Evolutionary conservation across 2,888 invertebrate genomes (phyloP).

Genomic region (Drosophila vallismaia): DNA sequence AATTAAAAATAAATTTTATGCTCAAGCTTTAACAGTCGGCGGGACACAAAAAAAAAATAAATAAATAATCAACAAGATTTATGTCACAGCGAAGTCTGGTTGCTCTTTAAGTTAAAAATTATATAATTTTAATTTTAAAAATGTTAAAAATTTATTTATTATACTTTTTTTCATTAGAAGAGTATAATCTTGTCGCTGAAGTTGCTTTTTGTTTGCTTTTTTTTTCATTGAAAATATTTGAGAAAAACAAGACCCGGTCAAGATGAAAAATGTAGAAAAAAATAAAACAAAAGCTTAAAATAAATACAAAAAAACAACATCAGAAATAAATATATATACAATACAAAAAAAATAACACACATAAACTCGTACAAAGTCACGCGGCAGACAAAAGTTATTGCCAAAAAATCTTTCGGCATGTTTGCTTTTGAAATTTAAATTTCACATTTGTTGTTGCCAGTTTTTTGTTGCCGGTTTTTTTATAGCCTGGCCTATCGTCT

Average conservation of each 20-base stretch:
- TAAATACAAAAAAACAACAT: not conserved
- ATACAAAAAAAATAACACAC: not conserved
- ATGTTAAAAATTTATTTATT: not conserved
- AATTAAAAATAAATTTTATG: slow-evolving; percentile 53
- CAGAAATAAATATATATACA: slow-evolving; percentile 8
- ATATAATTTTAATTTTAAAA: not conserved
- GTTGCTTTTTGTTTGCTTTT: not conserved
- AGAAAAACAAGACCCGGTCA: slow-evolving; percentile 41
- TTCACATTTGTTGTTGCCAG: slow-evolving; percentile 57
- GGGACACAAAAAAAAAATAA: slow-evolving; percentile 2
- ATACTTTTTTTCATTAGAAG: not conserved
- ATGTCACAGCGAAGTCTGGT: slow-evolving; percentile 15
- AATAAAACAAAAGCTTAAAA: slow-evolving; percentile 19
- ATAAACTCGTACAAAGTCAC: slow-evolving; percentile 32
- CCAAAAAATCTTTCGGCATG: slow-evolving; percentile 72
- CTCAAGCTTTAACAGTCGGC: slow-evolving; percentile 37
- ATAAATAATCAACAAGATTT: not conserved
- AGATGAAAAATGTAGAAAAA: slow-evolving; percentile 45
- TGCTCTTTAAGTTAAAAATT: slow-evolving; percentile 18
- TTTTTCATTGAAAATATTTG: slow-evolving; percentile 48
- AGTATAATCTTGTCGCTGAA: slow-evolving; percentile 28
- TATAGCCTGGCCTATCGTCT: slow-evolving; percentile 63
- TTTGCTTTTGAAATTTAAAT: slow-evolving; percentile 80
- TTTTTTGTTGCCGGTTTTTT: slow-evolving; percentile 41
- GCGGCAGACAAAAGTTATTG: slow-evolving; percentile 66